These are phyloP conservation scores for Sclerurus mexicanus DNA, from an alignment of 2,113 vertebrate genomes.

Conservation along the genomic window DNA sequence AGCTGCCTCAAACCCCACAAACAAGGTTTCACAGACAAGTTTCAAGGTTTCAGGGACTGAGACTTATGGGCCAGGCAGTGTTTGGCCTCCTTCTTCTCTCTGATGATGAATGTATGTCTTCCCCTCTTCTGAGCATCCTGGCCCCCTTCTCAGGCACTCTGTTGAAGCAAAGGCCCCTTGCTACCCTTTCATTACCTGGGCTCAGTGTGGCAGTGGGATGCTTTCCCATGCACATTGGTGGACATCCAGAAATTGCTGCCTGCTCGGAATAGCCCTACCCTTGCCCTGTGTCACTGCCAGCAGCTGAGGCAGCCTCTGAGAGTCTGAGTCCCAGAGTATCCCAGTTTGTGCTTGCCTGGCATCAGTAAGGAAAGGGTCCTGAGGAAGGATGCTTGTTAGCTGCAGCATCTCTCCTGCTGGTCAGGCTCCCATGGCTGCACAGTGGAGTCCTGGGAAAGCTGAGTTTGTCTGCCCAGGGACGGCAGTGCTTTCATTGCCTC, in stretches of 20 bases:
- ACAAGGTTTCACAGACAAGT: not conserved
- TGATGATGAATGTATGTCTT: not conserved
- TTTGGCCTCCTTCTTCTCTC: not conserved
- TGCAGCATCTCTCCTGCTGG: not conserved
- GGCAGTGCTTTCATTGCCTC: not conserved
- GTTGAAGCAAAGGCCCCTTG: not conserved
- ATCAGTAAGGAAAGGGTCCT: not conserved
- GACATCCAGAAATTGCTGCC: not conserved
- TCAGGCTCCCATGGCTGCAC: not conserved
- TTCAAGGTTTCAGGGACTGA: not conserved
- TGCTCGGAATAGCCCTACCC: not conserved
- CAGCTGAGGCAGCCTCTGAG: not conserved
- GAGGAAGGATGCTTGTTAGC: not conserved
- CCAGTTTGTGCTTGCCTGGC: accelerated
- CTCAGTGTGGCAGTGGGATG: not conserved
- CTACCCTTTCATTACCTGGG: not conserved
- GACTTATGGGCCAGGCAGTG: accelerated
- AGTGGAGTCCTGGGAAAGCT: not conserved
- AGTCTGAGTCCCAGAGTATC: not conserved
- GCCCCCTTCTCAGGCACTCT: not conserved
- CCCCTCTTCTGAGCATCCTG: not conserved
- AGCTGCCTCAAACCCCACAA: not conserved
- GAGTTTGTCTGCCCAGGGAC: not conserved
- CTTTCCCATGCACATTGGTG: not conserved
- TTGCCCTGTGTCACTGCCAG: not conserved